Percentiles rank a stretch among this genome's conserved stretches.
Evolutionary conservation across 2,888 invertebrate species (phyloP).

Genomic region (Tipula vernalis): DNA sequence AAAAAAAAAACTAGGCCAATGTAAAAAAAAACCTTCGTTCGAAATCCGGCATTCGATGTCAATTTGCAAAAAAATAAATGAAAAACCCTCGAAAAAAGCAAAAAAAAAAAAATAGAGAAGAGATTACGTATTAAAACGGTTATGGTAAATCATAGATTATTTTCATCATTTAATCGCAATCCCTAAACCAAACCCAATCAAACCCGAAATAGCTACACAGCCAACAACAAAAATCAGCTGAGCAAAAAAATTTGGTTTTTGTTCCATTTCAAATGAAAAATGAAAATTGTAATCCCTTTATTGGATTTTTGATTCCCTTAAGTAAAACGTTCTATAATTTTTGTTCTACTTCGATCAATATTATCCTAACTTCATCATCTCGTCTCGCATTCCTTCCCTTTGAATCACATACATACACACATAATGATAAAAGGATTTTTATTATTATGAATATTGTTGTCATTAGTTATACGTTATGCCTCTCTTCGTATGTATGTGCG

Average conservation of each 20-base stretch:
- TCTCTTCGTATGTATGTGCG: background rate
- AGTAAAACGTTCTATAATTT: background rate
- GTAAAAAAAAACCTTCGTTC: background rate
- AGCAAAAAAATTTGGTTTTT: background rate
- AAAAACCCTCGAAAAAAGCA: no score
- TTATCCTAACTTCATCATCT: background rate
- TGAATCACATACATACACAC: background rate
- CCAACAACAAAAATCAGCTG: background rate
- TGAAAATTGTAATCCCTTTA: constrained; percentile 4
- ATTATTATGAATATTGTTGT: background rate
- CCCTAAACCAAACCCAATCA: background rate
- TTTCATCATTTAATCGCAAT: constrained; percentile 4
- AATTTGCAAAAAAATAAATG: background rate
- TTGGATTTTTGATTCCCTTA: background rate
- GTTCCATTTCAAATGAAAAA: background rate
- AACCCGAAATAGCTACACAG: background rate
- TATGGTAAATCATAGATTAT: constrained; percentile 4
- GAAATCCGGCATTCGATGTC: background rate
- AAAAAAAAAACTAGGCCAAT: background rate
- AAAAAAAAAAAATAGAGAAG: background rate
- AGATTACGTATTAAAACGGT: background rate
- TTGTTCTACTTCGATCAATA: background rate
- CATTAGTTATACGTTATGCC: background rate
- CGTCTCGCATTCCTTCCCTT: background rate
- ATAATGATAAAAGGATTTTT: background rate